Base-by-base conservation (phyloP, 2,797 vertebrate species). In the Cynopterus sphinx region DNA sequence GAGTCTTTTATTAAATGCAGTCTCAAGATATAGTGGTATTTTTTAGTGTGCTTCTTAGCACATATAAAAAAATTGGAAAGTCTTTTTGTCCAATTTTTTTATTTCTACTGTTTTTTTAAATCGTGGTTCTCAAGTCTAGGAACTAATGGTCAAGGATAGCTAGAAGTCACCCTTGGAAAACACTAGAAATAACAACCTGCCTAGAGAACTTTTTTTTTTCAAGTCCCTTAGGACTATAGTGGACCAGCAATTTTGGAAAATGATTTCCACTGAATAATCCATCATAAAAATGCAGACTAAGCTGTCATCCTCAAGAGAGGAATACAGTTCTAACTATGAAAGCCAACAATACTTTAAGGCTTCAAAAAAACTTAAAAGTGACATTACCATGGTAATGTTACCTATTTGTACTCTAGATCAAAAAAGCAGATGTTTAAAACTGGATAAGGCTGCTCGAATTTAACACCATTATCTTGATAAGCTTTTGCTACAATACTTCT, bases 381-480 rank as follows among this genome's bases (percentile, higher is more conserved):
- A 53, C 19, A 68, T 24, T 63, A 51, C 91, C 65, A 82, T 61
- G 90, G 86, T 93, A 90, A 77, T 31, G 75, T 88, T 93, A 94
- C 83, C 83, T 82, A 55, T 43, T 84, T 92, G 57, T 63, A 68
- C 88, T 87, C 83, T 85, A 91, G 81, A 96, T 68, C 19, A 22
- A 95, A 93, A 96, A 83, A 21, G 51, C 67, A 95, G 90, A 95
- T 70, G 31, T 85, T 93, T 96, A 90, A 87, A 91, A 95, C 43
- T 91, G 65, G 61, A 85, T 89, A 88, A 71, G 67, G 39, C 59
- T 74, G 61, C 90, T 94, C 77, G 90, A 96, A 97, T 89, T 97
- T 91, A 93, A 94, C 91, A 96, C 87, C 75, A 41, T 77, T 89
- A 67, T 84, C 93, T 93, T 90, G 97, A 94, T 94, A 79, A 93